phyloP scores from a whole-genome alignment of 2,888 invertebrate genomes.

The Macrophya annulata region DNA sequence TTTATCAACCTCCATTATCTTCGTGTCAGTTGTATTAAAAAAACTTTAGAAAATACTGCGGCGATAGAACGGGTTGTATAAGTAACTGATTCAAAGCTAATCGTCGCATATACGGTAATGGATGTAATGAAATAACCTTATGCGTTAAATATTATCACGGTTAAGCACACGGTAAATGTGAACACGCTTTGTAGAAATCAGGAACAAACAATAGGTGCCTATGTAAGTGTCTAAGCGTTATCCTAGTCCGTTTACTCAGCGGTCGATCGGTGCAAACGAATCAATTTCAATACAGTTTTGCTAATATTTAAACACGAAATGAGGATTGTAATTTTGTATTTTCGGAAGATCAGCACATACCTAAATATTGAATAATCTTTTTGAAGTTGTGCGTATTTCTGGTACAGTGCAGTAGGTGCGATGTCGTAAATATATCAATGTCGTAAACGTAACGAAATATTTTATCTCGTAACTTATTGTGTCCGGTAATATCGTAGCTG shows the following conservation, averaged over 20 bases:
- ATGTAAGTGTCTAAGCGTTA: constrained; percentile 53
- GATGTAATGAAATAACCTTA: constrained; percentile 33
- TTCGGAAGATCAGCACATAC: not conserved
- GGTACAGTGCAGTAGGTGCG: too few relatives aligned
- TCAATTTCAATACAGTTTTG: not conserved
- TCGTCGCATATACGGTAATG: constrained; percentile 13
- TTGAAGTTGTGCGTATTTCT: not conserved
- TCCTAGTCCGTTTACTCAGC: constrained; percentile 3
- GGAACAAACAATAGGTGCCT: constrained; percentile 64
- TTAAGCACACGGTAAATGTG: constrained; percentile 49
- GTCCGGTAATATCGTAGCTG: constrained; percentile 15
- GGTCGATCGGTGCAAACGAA: constrained; percentile 12
- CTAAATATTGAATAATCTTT: not conserved
- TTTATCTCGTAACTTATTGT: constrained; percentile 25
- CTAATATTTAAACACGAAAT: not conserved
- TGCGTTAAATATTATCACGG: constrained; percentile 47
- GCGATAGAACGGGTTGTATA: constrained; percentile 5
- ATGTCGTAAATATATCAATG: constrained; percentile 42
- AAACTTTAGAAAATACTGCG: not conserved
- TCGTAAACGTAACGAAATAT: constrained; percentile 33
- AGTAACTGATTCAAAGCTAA: not conserved
- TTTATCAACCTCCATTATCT: not conserved
- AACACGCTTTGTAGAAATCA: constrained; percentile 62
- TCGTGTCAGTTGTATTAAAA: not conserved
- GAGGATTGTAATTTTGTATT: not conserved